Base-by-base conservation (phyloP, 2,888 invertebrate genomes). In the Cataglyphis albicans region DNA sequence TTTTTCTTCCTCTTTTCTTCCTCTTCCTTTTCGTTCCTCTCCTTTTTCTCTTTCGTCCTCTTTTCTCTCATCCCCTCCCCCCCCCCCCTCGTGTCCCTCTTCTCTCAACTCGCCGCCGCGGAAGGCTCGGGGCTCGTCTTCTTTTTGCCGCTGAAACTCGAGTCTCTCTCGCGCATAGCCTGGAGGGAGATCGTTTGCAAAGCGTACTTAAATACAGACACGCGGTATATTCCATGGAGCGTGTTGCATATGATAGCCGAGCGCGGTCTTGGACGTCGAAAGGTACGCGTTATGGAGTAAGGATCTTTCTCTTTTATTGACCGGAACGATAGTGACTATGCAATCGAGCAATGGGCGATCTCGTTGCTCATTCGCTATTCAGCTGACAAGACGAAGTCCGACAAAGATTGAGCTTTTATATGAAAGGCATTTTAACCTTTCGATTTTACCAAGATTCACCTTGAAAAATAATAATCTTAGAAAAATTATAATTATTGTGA, bases 191-290 rank as follows among this genome's bases (percentile, higher is more conserved):
- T 84, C 84, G 84, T 82, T 84, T 64, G 84, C 84, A 84, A 55
- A 65, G 83, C 74, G 85, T 76, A 75, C 83, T 85, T 85, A 85
- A 84, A 85, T 72, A 59, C 84, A 84, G 81, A 81, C 81, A 81
- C 83, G 75, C 48, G 64, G 75, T 76, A 72, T 55, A 68, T 61
- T 72, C 65, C 76, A 55, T 25, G n/a, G 81, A 83, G 57, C 64
- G 57, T 75, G 74, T 83, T 59, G 76, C 65, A 63, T 57, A 75
- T 74, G 65, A 64, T 52, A 73, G 68, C 38, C 48, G 44, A 1
- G 44, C 44, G 52, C 52, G 70, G 68, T n/a, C 38, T 83, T 80
- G 72, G 64, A 67, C 55, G 52, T 57, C 48, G 55, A 63, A 57
- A 57, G 55, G 38, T 18, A 18, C 12, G 52, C 18, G 38, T 48